phyloP scores from a whole-genome alignment of 2,113 vertebrate genomes.

The Riparia riparia region DNA sequence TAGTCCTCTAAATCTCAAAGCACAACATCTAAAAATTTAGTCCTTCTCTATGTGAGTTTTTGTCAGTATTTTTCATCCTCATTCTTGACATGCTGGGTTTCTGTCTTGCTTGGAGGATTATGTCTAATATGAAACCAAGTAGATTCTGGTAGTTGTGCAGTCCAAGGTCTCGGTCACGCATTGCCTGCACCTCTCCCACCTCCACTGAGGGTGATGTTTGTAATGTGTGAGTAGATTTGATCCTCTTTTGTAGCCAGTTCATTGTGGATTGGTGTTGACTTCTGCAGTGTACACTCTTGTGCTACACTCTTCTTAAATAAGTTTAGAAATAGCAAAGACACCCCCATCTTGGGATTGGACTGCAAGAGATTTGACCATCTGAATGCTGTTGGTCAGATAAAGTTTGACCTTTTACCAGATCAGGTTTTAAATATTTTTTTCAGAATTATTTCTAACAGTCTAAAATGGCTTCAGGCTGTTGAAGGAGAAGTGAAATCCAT shows the following conservation, averaged over 20 bases:
- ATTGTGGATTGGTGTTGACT: neutral
- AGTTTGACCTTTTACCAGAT: neutral
- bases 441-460: neutral
- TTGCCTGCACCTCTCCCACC: neutral
- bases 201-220: accelerated
- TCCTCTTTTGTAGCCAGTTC: neutral
- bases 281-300: neutral
- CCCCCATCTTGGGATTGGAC: neutral
- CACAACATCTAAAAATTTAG: neutral
- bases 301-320: neutral
- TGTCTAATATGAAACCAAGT: neutral
- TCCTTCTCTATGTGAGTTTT: neutral
- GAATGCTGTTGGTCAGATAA: neutral
- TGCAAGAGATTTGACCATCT: neutral
- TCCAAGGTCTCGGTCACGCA: neutral
- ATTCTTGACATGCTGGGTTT: neutral
- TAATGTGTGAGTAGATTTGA: neutral
- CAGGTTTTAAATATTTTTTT: neutral
- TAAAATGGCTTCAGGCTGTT: neutral
- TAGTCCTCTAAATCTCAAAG: neutral
- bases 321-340: neutral
- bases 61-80: neutral
- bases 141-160: neutral
- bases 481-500: neutral
- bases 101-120: neutral